A percentile compares a stretch with the other conserved stretches of the same genome.
Conservation (phyloP, 2,797 vertebrate genomes). For the Saguinus oedipus region DNA sequence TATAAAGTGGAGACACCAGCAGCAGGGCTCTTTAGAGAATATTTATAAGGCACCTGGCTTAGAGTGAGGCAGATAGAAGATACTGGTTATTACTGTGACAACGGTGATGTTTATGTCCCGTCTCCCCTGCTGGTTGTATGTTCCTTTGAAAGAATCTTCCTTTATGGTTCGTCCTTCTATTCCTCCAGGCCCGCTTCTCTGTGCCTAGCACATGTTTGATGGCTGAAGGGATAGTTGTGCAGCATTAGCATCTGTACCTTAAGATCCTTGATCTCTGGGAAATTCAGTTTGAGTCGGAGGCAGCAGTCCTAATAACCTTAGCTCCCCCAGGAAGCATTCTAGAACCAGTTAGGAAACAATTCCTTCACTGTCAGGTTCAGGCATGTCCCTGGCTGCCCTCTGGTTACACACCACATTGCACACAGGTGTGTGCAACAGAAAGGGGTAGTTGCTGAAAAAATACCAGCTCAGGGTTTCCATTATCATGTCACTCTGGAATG, state of each 20-base stretch:
- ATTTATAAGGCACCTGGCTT: background rate
- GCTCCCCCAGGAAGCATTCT: background rate
- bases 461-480: background rate
- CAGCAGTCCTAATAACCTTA: background rate
- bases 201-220: background rate
- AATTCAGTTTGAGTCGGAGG: background rate
- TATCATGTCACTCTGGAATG: background rate
- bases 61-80: background rate
- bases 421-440: background rate
- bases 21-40: background rate
- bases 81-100: background rate
- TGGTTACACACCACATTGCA: background rate
- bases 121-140: background rate
- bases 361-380: background rate
- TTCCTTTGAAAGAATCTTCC: background rate
- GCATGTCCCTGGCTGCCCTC: background rate
- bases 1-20: background rate
- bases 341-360: background rate
- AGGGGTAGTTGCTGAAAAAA: background rate
- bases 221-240: background rate
- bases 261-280: background rate
- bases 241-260: background rate
- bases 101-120: rapidly evolving
- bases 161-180: background rate
- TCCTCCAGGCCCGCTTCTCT: background rate